A percentile compares a stretch with the other conserved stretches of the same genome.
Evolutionary conservation across 2,888 invertebrate genomes (phyloP).

Genomic region (Dromius quadrimaculatus): DNA sequence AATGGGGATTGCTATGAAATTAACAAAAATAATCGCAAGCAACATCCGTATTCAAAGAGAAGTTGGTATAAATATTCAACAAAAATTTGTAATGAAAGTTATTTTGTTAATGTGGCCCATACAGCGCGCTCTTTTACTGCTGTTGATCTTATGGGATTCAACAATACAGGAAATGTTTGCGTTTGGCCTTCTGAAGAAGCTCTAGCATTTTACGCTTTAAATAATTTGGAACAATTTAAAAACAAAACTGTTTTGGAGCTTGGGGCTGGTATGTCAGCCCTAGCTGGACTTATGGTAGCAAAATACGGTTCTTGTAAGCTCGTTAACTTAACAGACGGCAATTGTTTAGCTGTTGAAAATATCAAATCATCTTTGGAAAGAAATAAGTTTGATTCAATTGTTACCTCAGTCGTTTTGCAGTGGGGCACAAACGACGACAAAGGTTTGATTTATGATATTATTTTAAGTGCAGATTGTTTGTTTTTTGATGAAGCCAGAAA

Average conservation of each 20-base stretch:
- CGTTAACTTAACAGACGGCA: slow-evolving; percentile 84
- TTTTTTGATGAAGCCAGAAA: slow-evolving; percentile 81
- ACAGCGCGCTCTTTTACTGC: slow-evolving; percentile 75
- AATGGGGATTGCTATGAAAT: slow-evolving; percentile 58
- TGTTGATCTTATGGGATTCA: slow-evolving; percentile 82
- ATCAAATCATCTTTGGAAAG: slow-evolving; percentile 75
- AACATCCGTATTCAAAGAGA: slow-evolving; percentile 64
- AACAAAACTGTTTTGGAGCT: slow-evolving; percentile 79
- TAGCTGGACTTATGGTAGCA: slow-evolving; percentile 80
- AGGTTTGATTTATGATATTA: slow-evolving; percentile 71
- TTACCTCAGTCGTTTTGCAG: slow-evolving; percentile 69
- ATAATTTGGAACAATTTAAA: slow-evolving; percentile 75
- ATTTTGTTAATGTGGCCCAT: slow-evolving; percentile 72
- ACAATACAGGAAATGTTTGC: slow-evolving; percentile 84
- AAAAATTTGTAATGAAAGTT: slow-evolving; percentile 67
- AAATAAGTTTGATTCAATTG: slow-evolving; percentile 72
- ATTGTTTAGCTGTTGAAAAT: slow-evolving; percentile 80
- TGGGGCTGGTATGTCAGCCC: slow-evolving; percentile 88
- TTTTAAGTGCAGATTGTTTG: slow-evolving; percentile 83
- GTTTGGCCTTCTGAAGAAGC: slow-evolving; percentile 86
- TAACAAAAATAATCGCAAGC: slow-evolving; percentile 49
- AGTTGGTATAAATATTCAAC: slow-evolving; percentile 76
- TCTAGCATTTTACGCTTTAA: slow-evolving; percentile 76
- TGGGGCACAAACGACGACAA: slow-evolving; percentile 67
- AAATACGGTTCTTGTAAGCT: slow-evolving; percentile 74